Percentiles rank a stretch among this genome's conserved stretches.
phyloP scores from a whole-genome alignment of 2,797 vertebrate species.

The Rallus crepitans region DNA sequence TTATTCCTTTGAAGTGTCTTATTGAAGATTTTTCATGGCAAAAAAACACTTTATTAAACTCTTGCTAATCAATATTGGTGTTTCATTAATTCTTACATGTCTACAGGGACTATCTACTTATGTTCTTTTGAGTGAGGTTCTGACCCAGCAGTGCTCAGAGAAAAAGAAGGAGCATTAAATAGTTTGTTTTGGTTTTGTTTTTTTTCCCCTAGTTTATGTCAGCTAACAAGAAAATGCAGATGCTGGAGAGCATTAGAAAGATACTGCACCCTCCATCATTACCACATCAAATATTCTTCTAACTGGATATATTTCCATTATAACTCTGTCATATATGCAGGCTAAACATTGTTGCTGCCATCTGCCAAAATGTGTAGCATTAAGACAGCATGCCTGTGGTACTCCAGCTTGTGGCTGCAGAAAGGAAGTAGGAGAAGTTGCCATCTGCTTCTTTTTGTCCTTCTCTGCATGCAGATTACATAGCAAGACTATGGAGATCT shows the following conservation, averaged over 20 bases:
- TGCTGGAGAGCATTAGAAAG: neutral
- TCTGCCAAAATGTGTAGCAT: neutral
- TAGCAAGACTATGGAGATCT: neutral
- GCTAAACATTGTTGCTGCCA: neutral
- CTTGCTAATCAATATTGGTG: neutral
- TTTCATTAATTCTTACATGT: neutral
- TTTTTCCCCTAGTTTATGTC: neutral
- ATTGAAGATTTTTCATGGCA: neutral
- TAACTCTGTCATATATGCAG: neutral
- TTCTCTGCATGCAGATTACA: neutral
- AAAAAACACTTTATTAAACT: neutral
- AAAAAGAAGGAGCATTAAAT: neutral
- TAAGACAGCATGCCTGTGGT: neutral
- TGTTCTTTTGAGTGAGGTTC: neutral
- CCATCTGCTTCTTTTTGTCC: conserved; percentile 27
- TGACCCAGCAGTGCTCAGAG: neutral
- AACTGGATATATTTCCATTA: neutral
- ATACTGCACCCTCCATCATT: neutral
- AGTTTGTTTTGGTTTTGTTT: neutral
- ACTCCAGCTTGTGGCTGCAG: neutral
- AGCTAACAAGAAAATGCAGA: neutral
- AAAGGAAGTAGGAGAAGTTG: neutral
- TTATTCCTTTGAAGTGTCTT: neutral
- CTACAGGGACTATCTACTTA: neutral
- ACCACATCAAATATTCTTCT: neutral